These are phyloP conservation scores for Platypus cylindrus DNA, from an alignment of 2,888 invertebrate species.

Conservation along the genomic window DNA sequence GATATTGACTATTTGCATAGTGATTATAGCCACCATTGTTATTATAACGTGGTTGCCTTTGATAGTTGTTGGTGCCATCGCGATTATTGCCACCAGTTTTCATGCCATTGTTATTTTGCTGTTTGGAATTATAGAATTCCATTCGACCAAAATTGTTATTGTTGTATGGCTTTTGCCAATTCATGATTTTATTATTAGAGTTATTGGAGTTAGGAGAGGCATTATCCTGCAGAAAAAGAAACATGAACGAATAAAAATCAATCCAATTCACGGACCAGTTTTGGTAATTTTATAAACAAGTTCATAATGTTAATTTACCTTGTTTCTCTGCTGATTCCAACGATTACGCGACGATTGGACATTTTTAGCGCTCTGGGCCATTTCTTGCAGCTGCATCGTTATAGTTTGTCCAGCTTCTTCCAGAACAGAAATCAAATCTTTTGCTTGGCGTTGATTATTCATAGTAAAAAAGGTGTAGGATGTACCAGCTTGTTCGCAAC, in stretches of 20 bases:
- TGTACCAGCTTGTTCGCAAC: conserved; percentile 82
- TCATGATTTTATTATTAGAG: conserved; percentile 23
- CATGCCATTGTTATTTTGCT: conserved; percentile 20
- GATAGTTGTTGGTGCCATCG: conserved; percentile 38
- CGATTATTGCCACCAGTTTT: conserved; percentile 15
- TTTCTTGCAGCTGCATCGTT: conserved; percentile 24
- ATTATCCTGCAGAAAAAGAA: conserved; percentile 19
- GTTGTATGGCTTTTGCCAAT: conserved; percentile 37
- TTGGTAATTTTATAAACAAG: too few species aligned
- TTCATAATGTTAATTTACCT: too few species aligned
- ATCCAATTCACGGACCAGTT: too few species aligned
- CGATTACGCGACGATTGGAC: conserved; percentile 42
- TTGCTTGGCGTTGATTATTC: conserved; percentile 82
- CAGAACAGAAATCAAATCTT: conserved; percentile 80
- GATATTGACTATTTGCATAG: conserved; percentile 42
- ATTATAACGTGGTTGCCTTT: conserved; percentile 43
- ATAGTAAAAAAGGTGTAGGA: conserved; percentile 95
- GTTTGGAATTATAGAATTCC: conserved; percentile 37
- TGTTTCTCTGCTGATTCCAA: conserved; percentile 18
- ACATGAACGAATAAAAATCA: not conserved
- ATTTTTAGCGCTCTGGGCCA: conserved; percentile 35
- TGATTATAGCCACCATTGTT: conserved; percentile 38
- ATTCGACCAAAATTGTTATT: conserved; percentile 41
- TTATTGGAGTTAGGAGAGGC: conserved; percentile 40
- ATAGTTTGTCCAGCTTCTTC: conserved; percentile 79